Conservation (phyloP, 2,888 invertebrate genomes). For the Ophion obscuratus region DNA sequence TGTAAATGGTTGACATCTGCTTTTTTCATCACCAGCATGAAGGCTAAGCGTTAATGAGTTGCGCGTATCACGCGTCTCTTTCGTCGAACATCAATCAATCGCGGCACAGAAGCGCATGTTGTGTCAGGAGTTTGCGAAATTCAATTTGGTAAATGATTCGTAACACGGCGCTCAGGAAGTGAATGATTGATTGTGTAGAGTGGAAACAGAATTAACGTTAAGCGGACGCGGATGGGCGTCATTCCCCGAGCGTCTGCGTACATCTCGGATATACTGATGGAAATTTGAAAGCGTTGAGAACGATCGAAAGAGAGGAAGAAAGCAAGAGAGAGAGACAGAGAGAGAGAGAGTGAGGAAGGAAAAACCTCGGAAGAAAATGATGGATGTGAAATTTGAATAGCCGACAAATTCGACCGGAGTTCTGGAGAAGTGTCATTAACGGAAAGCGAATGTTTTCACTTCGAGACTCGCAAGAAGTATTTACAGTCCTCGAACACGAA, state of each 20-base stretch:
- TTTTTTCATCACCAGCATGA: neutral
- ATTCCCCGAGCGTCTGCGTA: slow-evolving; percentile 15
- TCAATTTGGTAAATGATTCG: slow-evolving; percentile 55
- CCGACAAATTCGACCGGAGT: slow-evolving; percentile 53
- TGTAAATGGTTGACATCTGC: slow-evolving; percentile 1
- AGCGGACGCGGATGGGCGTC: slow-evolving; percentile 38
- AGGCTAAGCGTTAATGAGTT: neutral
- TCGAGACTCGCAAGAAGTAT: neutral
- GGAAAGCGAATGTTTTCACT: slow-evolving; percentile 14
- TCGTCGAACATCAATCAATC: slow-evolving; percentile 39
- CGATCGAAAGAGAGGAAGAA: neutral
- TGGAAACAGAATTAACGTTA: slow-evolving; percentile 50
- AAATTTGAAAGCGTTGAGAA: slow-evolving; percentile 27
- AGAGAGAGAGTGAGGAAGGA: neutral
- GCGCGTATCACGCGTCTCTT: slow-evolving; percentile 7
- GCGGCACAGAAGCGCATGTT: slow-evolving; percentile 24
- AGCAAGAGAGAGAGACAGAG: neutral
- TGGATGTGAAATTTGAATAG: slow-evolving; percentile 59
- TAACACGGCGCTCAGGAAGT: slow-evolving; percentile 16
- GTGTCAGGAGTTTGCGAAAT: slow-evolving; percentile 35
- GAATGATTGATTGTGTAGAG: slow-evolving; percentile 52
- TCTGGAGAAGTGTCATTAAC: slow-evolving; percentile 37
- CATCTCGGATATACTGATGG: slow-evolving; percentile 36
- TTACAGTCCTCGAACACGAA: neutral
- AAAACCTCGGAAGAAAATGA: slow-evolving; percentile 49